Evolutionary conservation across 1,140 invertebrate species (phyloP), one percentile per base, ranked within the genome.

Genomic region (Armadillidium nasatum): DNA sequence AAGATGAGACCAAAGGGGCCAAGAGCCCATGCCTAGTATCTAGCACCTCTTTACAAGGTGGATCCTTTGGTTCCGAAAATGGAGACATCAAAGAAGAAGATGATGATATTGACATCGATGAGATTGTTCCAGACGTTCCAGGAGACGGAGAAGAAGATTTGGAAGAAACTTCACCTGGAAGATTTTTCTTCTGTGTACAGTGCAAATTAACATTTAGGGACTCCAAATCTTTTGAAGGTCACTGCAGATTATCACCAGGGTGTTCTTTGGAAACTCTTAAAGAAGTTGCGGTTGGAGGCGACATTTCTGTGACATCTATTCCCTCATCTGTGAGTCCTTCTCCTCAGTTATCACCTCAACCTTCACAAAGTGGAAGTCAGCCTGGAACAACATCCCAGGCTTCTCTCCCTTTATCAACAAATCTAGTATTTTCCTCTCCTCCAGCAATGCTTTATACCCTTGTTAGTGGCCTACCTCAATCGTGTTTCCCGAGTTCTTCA

Each of bases 171-270:
- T 71, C 66, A 76, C 73, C 50, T 75, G 79, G 44, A 80, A 80
- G 69, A 76, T 80, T 76, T 73, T 80, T 50, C 78, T 60, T 78
- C 46, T 80, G 79, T 76, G 74, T 80, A 22, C 77, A 80, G 75
- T 80, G 79, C 75, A 80, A 80, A 74, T 76, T 75, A 54, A 80
- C 79, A 74, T 80, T 80, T 75, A 73, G 79, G 46, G 79, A 80
- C 44, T 76, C 77, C 45, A 74, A 73, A 44, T 78, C 71, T 71
- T 80, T 80, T 44, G 79, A 80, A 22, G 79, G 69, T 19, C 79
- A 80, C 44, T 80, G 79, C 71, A 73, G 77, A 75, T 67, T 77
- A 67, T 74, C 79, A 22, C 68, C 77, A 44, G 79, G 77, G 22
- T 80, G 79, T 71, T 80, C 79, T 45, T 71, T 74, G 10, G 79